Percentiles rank a stretch among this genome's conserved stretches.
Conservation (phyloP, 37 sponge, comb jelly and placozoan genomes). For the Amphimedon queenslandica region DNA sequence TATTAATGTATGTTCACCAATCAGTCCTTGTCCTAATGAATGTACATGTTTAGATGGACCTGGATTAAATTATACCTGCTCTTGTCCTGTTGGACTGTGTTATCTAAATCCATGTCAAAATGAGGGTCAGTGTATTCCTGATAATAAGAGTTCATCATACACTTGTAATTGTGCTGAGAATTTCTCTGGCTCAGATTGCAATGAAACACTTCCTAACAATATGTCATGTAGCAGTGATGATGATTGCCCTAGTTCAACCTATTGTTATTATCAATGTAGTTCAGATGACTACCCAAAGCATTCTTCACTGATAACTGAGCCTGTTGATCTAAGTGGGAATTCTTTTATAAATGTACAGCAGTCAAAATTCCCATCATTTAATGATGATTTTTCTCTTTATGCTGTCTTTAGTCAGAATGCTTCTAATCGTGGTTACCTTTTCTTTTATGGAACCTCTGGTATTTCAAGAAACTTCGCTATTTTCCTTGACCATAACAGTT, state of each 20-base stretch:
- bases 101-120: constrained; percentile 13
- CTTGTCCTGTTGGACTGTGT: constrained; percentile 37
- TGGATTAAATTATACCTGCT: not conserved
- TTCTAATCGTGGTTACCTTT: constrained; percentile 50
- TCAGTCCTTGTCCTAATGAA: constrained; percentile 43
- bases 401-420: constrained; percentile 48
- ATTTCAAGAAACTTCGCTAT: constrained; percentile 44
- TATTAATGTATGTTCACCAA: constrained; percentile 10
- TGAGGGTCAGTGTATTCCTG: constrained; percentile 43
- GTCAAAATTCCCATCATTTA: constrained; percentile 33
- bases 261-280: constrained; percentile 39
- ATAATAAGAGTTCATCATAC: constrained; percentile 27
- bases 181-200: constrained; percentile 39
- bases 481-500: constrained; percentile 24
- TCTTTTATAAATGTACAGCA: constrained; percentile 36
- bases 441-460: constrained; percentile 56
- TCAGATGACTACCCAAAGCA: constrained; percentile 45
- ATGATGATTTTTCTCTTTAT: constrained; percentile 33
- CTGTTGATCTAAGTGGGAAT: constrained; percentile 26
- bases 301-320: constrained; percentile 26
- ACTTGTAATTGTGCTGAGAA: constrained; percentile 29
- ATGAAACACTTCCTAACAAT: not conserved
- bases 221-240: constrained; percentile 19
- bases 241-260: constrained; percentile 21
- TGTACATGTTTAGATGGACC: constrained; percentile 38